Evolutionary conservation across 2,113 vertebrate species (phyloP).

Genomic region (Eptesicus fuscus): DNA sequence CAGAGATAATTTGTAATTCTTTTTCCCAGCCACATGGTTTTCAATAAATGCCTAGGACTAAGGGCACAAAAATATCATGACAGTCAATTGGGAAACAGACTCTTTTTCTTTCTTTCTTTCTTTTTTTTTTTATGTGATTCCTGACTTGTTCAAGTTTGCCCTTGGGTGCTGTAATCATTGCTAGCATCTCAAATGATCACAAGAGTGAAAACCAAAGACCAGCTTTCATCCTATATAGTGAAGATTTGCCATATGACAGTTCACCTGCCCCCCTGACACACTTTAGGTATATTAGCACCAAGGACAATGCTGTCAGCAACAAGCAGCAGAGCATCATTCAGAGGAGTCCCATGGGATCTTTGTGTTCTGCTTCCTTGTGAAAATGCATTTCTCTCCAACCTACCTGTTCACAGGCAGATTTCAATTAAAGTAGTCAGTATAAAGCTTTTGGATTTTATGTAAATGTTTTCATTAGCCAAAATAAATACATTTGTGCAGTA

Average conservation of each 20-base stretch:
- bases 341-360: neutral
- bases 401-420: neutral
- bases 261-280: neutral
- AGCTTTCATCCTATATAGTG: neutral
- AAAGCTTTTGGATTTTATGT: neutral
- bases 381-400: neutral
- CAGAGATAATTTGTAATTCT: neutral
- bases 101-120: neutral
- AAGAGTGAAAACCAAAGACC: neutral
- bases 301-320: neutral
- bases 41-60: neutral
- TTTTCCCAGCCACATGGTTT: neutral
- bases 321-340: neutral
- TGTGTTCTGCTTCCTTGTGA: neutral
- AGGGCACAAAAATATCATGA: neutral
- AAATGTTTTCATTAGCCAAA: constrained; percentile 40
- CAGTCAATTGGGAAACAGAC: neutral
- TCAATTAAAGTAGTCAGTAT: neutral
- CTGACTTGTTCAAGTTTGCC: neutral
- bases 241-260: neutral
- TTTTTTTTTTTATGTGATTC: neutral
- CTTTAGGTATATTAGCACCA: neutral
- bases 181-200: neutral
- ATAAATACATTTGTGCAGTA: constrained; percentile 37
- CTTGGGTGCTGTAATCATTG: neutral